These are phyloP conservation scores for Acleris emargana DNA, from an alignment of 2,888 invertebrate species.

Conservation along the genomic window DNA sequence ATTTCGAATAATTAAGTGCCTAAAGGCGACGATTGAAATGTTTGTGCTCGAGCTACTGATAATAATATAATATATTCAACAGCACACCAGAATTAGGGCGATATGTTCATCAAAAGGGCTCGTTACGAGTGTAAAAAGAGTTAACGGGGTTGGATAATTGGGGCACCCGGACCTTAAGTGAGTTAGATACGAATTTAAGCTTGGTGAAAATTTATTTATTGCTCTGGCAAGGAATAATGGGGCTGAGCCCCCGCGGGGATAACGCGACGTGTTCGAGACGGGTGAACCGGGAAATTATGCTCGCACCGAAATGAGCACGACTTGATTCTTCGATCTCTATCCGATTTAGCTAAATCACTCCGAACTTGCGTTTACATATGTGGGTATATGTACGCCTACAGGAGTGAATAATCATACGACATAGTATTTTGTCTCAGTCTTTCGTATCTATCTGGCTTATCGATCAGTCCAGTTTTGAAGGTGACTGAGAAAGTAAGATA, in stretches of 20 bases:
- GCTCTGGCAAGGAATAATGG: slow-evolving; percentile 48
- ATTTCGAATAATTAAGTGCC: too few species aligned
- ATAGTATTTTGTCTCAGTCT: too few species aligned
- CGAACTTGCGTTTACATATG: too few species aligned
- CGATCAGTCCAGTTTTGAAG: too few species aligned
- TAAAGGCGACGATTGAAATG: too few species aligned
- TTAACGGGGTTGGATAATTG: slow-evolving; percentile 25
- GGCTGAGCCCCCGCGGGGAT: slow-evolving; percentile 39
- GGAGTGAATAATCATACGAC: too few species aligned
- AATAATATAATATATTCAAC: too few species aligned
- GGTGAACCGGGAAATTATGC: slow-evolving; percentile 46
- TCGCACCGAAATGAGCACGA: slow-evolving; percentile 40
- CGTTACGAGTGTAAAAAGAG: slow-evolving; percentile 6
- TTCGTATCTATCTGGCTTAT: too few species aligned
- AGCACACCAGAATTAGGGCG: background rate
- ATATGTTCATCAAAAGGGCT: slow-evolving; percentile 2
- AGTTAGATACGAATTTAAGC: slow-evolving; percentile 38
- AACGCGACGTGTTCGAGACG: slow-evolving; percentile 39
- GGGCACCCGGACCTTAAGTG: slow-evolving; percentile 13
- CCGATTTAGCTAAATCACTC: background rate
- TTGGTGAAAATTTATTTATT: slow-evolving; percentile 53
- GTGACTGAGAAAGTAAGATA: too few species aligned
- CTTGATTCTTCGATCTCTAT: slow-evolving; percentile 35
- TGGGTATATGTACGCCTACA: too few species aligned
- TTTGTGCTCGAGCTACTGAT: too few species aligned